Evolutionary conservation across 1,140 invertebrate genomes (phyloP), one percentile per base, ranked within the genome.

Genomic region (Atta cephalotes): DNA sequence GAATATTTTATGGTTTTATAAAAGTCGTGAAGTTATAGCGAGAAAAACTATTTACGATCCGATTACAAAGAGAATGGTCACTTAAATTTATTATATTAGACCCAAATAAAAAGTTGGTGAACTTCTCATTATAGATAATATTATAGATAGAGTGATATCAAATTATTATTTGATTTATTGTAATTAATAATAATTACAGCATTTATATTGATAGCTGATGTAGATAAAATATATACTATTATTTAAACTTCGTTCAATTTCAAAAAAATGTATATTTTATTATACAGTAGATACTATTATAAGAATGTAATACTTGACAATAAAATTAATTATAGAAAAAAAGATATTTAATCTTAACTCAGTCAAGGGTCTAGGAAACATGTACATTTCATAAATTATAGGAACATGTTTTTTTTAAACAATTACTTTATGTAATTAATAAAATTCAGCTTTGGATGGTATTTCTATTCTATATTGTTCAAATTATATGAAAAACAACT

Each of bases 1-100:
- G 78, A 39, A 82, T 82, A 87, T 71, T 60, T 82, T 60, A 25
- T 12, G 7, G 14, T 74, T 84, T 84, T 53, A 51, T 84, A 62
- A 84, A 82, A 84, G 18, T 35, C 25, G 39, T 10, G 2, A 18
- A 35, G 21, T 72, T 45, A 49, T 45, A 18, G 7, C 18, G 35
- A 31, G 62, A 82, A 62, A 25, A 56, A 49, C 62, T 21, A 82
- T 72, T 82, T 62, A 82, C 18, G 35, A 21, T 58, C 16, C 16
- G 10, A 45, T 45, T 45, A 45, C 9, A 3, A 45, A 45, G 53
- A 6, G 25, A 62, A 72, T 45, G 16, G 39, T 72, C 39, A 6
- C 25, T 51, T n/a, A 49, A 60, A 60, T 74, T n/a, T 28, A 51
- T 72, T 71, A 58, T 18, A 14, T 14, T 12, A 14, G 21, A 45